phyloP scores from a whole-genome alignment of 2,113 vertebrate species.

The Zapus hudsonius region DNA sequence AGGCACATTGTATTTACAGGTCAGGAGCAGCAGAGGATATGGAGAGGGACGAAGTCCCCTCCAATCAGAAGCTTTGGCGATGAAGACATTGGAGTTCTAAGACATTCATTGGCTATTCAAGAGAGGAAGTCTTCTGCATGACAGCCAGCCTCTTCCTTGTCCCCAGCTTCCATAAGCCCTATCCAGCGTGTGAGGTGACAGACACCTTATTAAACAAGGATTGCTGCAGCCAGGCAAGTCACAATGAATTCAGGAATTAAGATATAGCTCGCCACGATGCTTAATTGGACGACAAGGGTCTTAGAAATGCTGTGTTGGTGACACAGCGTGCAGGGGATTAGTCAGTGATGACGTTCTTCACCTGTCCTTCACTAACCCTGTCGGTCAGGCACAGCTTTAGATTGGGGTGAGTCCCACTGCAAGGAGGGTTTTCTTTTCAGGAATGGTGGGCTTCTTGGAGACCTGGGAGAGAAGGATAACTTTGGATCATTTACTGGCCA shows the following conservation, averaged over 20 bases:
- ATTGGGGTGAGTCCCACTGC: constrained; percentile 48
- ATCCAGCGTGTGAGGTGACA: background rate
- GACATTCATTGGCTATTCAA: constrained; percentile 26
- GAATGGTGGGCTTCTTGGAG: background rate
- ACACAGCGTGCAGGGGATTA: constrained; percentile 81
- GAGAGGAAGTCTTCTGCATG: background rate
- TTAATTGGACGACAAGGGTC: constrained; percentile 86
- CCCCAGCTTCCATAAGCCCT: background rate
- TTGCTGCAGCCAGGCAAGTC: background rate
- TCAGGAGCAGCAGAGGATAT: background rate
- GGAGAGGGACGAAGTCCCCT: background rate
- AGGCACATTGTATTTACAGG: background rate
- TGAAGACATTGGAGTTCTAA: background rate
- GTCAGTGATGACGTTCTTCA: constrained; percentile 66
- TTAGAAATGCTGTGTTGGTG: constrained; percentile 75
- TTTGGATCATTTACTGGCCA: background rate
- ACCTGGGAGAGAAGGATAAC: accelerated
- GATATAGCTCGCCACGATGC: constrained; percentile 69
- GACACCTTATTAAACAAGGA: constrained; percentile 14
- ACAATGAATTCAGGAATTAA: constrained; percentile 65
- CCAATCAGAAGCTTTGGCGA: background rate
- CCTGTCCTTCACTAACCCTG: constrained; percentile 76
- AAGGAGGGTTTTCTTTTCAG: background rate
- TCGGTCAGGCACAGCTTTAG: constrained; percentile 74
- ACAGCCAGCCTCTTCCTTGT: background rate